Evolutionary conservation across 1,140 invertebrate genomes (phyloP).

Genomic region (Odontomachus brunneus): DNA sequence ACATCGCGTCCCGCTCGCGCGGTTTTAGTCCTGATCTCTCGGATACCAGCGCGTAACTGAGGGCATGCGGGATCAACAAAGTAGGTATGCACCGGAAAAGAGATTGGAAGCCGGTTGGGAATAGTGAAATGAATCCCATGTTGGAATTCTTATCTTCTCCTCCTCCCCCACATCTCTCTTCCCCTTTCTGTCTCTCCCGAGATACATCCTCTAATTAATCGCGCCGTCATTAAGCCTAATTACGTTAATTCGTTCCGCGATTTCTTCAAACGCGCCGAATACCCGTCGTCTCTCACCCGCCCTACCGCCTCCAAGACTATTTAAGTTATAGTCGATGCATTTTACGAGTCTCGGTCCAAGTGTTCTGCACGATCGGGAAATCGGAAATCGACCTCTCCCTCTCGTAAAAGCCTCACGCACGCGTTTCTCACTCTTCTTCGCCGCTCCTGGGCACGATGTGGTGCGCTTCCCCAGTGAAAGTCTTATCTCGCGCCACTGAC

Average conservation of each 20-base stretch:
- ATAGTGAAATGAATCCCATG: conserved; percentile 39
- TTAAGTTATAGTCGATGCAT: conserved; percentile 35
- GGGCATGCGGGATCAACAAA: neutral
- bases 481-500: conserved; percentile 74
- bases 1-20: neutral
- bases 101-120: neutral
- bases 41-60: neutral
- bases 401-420: conserved; percentile 25
- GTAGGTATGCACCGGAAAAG: conserved; percentile 4
- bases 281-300: neutral
- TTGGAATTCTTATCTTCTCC: too few relatives aligned
- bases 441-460: neutral
- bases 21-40: conserved; percentile 38
- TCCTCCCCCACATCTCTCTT: too few relatives aligned
- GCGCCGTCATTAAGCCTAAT: conserved; percentile 57
- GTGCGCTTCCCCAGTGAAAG: conserved; percentile 76
- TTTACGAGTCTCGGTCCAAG: conserved; percentile 13
- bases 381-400: conserved; percentile 41
- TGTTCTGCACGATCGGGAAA: conserved; percentile 1
- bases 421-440: conserved; percentile 15
- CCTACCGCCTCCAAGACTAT: neutral
- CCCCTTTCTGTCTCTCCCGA: neutral
- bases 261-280: conserved; percentile 14
- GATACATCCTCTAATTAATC: conserved; percentile 57
- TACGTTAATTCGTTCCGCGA: conserved; percentile 42